A percentile compares a stretch with the other conserved stretches of the same genome.
Conservation (phyloP, 64 coral and sea anemone genomes). For the Pocillopora damicornis region DNA sequence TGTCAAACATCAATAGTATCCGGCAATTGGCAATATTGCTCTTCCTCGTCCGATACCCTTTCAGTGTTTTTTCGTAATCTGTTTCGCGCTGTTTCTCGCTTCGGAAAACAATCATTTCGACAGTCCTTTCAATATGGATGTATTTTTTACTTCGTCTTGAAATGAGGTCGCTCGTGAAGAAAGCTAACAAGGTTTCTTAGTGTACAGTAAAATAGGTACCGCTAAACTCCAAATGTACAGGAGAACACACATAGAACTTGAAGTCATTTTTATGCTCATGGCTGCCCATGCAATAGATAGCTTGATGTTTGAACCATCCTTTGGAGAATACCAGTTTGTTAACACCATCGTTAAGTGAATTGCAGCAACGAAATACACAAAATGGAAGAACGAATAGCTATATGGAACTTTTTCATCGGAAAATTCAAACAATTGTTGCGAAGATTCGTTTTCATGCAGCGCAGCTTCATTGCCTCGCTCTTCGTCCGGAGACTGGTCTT, state of each 20-base stretch:
- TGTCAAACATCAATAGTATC: too few species aligned
- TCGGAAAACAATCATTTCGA: neutral
- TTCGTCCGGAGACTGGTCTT: conserved; percentile 8
- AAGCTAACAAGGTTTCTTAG: conserved; percentile 19
- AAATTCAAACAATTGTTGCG: neutral
- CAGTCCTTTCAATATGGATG: neutral
- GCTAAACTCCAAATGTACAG: conserved; percentile 88
- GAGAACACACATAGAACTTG: conserved; percentile 76
- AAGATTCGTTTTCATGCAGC: neutral
- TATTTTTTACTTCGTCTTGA: too few species aligned
- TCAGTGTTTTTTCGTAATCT: too few species aligned
- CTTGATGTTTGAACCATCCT: conserved; percentile 79
- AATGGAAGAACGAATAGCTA: conserved; percentile 84
- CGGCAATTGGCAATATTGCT: too few species aligned
- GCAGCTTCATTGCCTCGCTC: neutral
- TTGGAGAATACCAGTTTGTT: conserved; percentile 95
- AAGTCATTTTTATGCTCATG: conserved; percentile 97
- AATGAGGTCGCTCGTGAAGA: neutral
- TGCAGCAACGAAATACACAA: conserved; percentile 79
- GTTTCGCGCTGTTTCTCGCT: neutral
- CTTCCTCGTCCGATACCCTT: too few species aligned
- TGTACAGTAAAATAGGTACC: conserved; percentile 34
- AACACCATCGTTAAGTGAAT: conserved; percentile 83
- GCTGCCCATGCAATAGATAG: conserved; percentile 89
- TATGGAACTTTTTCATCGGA: conserved; percentile 63